A percentile compares a stretch with the other conserved stretches of the same genome.
Evolutionary conservation across 2,797 vertebrate species (phyloP).

Genomic region (Gorsachius magnificus): DNA sequence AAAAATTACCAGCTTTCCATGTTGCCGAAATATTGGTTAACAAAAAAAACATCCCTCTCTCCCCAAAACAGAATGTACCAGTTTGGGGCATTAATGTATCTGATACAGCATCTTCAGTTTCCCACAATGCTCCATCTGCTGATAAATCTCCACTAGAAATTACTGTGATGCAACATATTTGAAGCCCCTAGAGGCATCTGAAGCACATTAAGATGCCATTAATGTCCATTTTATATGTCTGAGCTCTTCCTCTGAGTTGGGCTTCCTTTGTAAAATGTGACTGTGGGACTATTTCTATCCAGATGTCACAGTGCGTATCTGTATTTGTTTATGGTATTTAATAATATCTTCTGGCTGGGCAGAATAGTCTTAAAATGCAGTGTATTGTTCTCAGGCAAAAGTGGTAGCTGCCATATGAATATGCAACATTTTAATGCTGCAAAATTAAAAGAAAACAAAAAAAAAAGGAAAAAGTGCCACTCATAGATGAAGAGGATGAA

Average conservation of each 20-base stretch:
- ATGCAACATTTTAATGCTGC: neutral
- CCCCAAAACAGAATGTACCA: neutral
- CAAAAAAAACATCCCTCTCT: too few species aligned
- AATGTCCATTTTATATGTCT: neutral
- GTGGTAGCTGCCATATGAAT: slow-evolving; percentile 4
- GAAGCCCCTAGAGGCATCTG: neutral
- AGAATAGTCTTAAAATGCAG: neutral
- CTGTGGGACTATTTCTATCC: slow-evolving; percentile 29
- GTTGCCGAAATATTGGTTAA: too few species aligned
- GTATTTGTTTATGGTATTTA: slow-evolving; percentile 46
- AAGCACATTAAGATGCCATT: slow-evolving; percentile 37
- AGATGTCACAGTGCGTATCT: slow-evolving; percentile 43
- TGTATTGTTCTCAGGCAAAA: neutral
- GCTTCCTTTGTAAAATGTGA: slow-evolving; percentile 17
- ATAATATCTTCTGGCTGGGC: slow-evolving; percentile 24
- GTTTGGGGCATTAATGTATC: neutral
- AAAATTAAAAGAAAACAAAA: neutral
- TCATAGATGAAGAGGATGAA: neutral
- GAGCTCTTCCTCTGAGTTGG: neutral
- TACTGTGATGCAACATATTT: neutral
- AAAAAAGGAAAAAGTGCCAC: neutral
- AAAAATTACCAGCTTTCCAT: neutral
- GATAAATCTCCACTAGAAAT: neutral
- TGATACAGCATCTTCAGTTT: neutral
- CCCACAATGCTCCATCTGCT: slow-evolving; percentile 37